Evolutionary conservation across 2,888 invertebrate species (phyloP).

Genomic region (Dioctria rufipes): DNA sequence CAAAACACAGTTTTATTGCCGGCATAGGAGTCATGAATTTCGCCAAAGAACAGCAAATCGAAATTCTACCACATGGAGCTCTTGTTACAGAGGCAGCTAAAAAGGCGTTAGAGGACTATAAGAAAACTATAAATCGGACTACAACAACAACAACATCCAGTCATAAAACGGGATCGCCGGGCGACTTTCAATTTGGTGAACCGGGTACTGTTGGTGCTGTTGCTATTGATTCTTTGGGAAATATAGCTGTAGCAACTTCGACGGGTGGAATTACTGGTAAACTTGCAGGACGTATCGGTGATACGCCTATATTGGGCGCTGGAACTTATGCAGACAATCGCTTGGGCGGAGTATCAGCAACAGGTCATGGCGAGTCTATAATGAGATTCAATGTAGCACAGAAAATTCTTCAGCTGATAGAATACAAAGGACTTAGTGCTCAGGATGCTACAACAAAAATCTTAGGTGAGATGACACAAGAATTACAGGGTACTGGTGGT

Average conservation of each 20-base stretch:
- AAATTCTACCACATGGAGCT: slow-evolving; percentile 75
- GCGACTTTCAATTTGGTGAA: slow-evolving; percentile 68
- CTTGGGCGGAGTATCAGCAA: slow-evolving; percentile 84
- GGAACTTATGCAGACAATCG: slow-evolving; percentile 84
- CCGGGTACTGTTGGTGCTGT: slow-evolving; percentile 90
- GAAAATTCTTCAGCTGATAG: slow-evolving; percentile 78
- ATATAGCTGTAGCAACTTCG: slow-evolving; percentile 85
- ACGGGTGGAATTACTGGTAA: slow-evolving; percentile 89
- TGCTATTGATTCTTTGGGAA: slow-evolving; percentile 79
- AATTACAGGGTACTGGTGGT: slow-evolving; percentile 81
- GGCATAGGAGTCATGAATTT: slow-evolving; percentile 82
- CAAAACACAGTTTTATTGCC: slow-evolving; percentile 81
- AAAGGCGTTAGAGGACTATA: slow-evolving; percentile 73
- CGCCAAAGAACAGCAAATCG: slow-evolving; percentile 75
- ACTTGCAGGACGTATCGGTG: slow-evolving; percentile 83
- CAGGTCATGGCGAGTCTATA: slow-evolving; percentile 88
- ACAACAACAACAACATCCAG: background rate
- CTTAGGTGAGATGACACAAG: slow-evolving; percentile 78
- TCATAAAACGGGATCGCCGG: too few species aligned
- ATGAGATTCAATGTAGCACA: slow-evolving; percentile 83
- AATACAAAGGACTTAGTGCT: slow-evolving; percentile 73
- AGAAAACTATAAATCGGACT: slow-evolving; percentile 56
- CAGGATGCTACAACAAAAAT: slow-evolving; percentile 76
- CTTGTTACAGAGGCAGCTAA: slow-evolving; percentile 78
- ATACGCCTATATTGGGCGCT: slow-evolving; percentile 81